A percentile compares a stretch with the other conserved stretches of the same genome.
Conservation (phyloP, 2,113 vertebrate species). For the Cavia aperea region DNA sequence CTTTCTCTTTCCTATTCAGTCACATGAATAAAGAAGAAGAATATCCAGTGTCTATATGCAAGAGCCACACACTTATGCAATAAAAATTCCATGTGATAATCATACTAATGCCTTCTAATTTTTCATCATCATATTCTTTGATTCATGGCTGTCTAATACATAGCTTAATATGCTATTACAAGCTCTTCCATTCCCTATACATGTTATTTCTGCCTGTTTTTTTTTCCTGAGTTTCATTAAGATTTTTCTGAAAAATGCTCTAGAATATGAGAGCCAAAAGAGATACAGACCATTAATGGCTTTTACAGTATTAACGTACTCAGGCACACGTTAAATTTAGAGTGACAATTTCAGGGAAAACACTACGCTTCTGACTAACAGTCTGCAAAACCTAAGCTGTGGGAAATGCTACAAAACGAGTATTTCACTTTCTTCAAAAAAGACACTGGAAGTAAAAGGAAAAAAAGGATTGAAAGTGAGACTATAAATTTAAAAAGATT, state of each 20-base stretch:
- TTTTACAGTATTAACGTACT: background rate
- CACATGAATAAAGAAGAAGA: background rate
- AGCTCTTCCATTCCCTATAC: background rate
- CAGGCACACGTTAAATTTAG: background rate
- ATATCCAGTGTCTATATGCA: background rate
- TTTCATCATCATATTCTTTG: background rate
- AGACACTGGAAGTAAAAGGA: background rate
- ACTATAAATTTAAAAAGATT: background rate
- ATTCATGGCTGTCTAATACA: background rate
- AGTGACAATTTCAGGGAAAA: background rate
- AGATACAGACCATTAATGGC: background rate
- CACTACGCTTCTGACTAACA: background rate
- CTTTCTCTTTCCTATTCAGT: background rate
- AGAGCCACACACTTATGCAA: background rate
- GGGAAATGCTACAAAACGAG: slow-evolving; percentile 29
- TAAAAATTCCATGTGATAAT: background rate
- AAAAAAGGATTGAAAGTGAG: background rate
- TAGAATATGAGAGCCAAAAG: background rate
- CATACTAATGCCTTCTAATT: background rate
- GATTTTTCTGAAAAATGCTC: background rate
- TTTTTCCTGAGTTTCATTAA: background rate
- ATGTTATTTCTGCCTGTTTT: background rate
- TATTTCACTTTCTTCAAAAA: background rate
- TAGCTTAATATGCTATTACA: background rate
- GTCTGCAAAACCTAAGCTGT: background rate